These are phyloP conservation scores for Heliconius sara DNA, from an alignment of 2,888 invertebrate genomes.

Conservation along the genomic window DNA sequence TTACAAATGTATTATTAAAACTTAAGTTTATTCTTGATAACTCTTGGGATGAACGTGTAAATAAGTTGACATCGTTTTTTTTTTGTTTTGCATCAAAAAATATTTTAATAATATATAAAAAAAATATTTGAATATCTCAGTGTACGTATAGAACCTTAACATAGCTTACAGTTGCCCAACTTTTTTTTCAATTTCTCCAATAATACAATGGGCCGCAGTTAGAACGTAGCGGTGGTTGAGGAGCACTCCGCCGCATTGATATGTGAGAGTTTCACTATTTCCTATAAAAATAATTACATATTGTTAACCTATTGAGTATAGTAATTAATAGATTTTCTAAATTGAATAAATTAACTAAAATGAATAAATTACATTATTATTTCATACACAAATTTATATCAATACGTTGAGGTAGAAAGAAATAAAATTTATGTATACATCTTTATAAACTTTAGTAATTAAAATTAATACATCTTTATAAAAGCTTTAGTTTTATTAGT, in stretches of 20 bases:
- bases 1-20: not conserved
- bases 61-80: not conserved
- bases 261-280: constrained; percentile 64
- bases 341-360: no score
- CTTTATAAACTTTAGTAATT: no score
- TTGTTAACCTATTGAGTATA: no score
- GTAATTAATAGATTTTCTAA: no score
- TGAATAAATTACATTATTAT: no score
- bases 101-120: not conserved
- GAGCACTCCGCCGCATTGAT: constrained; percentile 86
- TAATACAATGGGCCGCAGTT: constrained; percentile 86
- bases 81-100: not conserved
- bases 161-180: constrained; percentile 83
- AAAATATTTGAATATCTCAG: not conserved
- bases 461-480: no score
- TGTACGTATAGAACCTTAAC: not conserved
- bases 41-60: not conserved
- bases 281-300: constrained; percentile 22
- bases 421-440: no score
- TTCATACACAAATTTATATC: no score
- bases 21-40: not conserved
- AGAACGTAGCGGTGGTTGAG: constrained; percentile 84
- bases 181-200: constrained; percentile 73
- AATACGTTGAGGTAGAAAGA: no score
- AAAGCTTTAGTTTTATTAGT: no score